These are phyloP conservation scores for Orthosia cruda DNA, from an alignment of 2,888 invertebrate genomes.

Conservation along the genomic window DNA sequence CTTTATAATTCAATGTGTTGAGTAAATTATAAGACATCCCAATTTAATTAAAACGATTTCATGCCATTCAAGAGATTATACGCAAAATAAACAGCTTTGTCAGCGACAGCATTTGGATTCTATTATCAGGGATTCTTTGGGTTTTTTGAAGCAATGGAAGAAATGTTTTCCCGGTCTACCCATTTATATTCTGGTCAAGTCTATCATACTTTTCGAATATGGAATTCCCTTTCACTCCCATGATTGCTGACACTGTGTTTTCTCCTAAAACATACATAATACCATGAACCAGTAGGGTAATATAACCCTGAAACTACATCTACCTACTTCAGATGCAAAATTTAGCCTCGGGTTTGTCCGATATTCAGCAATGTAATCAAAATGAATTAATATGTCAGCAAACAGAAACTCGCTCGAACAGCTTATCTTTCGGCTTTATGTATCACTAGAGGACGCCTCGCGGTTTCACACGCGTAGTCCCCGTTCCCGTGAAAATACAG, in stretches of 20 bases:
- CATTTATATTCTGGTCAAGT: no score
- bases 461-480: no score
- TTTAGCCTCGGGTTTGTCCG: conserved; percentile 10
- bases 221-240: no score
- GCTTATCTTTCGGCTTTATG: conserved; percentile 49
- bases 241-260: no score
- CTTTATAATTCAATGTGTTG: conserved; percentile 12
- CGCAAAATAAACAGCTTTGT: background rate
- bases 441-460: no score
- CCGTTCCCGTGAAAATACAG: no score
- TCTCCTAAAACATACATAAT: no score
- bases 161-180: background rate
- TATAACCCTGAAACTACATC: no score
- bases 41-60: conserved; percentile 7
- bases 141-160: background rate
- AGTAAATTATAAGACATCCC: conserved; percentile 16
- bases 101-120: background rate
- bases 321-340: conserved; percentile 18
- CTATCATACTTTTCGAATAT: no score
- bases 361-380: conserved; percentile 55
- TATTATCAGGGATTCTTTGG: background rate
- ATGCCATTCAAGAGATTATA: background rate
- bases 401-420: conserved; percentile 51
- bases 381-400: conserved; percentile 56
- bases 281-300: no score